Base-by-base conservation (phyloP, 92 coral and sea anemone species). In the Hydrozoanthus gracilis region DNA sequence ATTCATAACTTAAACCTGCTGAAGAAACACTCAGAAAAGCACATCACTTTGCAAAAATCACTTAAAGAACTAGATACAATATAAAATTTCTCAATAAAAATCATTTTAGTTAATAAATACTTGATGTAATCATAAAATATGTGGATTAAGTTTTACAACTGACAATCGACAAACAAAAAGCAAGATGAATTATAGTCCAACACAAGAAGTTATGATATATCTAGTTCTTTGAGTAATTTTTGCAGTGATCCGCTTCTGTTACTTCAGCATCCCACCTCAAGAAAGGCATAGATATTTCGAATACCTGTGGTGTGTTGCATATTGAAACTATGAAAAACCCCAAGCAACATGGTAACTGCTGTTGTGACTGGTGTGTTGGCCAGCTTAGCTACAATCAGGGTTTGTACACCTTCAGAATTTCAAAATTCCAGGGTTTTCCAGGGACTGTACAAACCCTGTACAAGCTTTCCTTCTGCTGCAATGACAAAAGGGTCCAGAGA, bases 401-500 rank as follows among this genome's bases (percentile, higher is more conserved):
- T 27, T 27, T 2, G 39, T 27, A 27, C 39, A 27, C 39, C 39
- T 27, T 27, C 39, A 27, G 39, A 27, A 27, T 27, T 27, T 27
- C 39, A 27, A 27, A 27, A 27, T 27, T 27, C 39, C 39, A 27
- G 39, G 39, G 39, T 27, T 27, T 27, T 27, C 39, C 39, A 27
- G 39, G 39, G 39, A 27, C 39, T 0, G 39, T 27, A 27, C 39
- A 27, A 27, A 27, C 39, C 39, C 39, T 27, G 39, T 27, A 27
- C 39, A 27, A 82, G 45, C 44, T 58, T 72, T 7, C 88, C 88
- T 48, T 88, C 91, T 83, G 60, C 91, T 56, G 88, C 88, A 13
- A 88, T 50, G 16, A 83, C 84, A 51, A 88, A 76, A 60, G 88
- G 91, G 76, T 73, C 72, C 50, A 82, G 74, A 9, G 4, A 70